These are phyloP conservation scores for Regulus satrapa DNA, from an alignment of 2,113 vertebrate genomes.

Conservation along the genomic window DNA sequence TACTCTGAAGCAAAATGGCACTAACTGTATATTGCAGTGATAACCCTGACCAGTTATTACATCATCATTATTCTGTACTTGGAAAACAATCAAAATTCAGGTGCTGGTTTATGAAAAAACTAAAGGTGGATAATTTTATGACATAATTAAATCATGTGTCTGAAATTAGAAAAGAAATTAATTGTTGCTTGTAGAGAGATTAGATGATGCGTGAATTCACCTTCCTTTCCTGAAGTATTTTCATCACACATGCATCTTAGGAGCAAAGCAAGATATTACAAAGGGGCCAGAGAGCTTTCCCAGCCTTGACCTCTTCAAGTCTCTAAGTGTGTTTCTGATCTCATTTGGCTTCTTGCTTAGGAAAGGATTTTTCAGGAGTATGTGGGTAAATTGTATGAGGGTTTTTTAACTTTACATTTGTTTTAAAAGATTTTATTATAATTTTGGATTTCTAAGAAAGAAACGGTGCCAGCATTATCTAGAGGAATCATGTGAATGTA, in stretches of 20 bases:
- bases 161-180: slow-evolving; percentile 44
- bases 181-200: not conserved
- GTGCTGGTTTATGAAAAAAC: not conserved
- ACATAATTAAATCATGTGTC: slow-evolving; percentile 15
- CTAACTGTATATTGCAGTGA: not conserved
- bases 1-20: not conserved
- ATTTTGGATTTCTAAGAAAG: not conserved
- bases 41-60: not conserved
- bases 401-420: not conserved
- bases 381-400: not conserved
- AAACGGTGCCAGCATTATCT: not conserved
- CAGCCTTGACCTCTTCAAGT: not conserved
- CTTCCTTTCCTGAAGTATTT: not conserved
- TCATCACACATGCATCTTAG: not conserved
- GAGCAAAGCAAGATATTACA: not conserved
- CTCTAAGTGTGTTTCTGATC: not conserved
- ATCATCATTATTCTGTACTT: not conserved
- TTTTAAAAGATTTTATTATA: not conserved
- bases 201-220: not conserved
- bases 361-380: not conserved
- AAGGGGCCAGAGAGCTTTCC: not conserved
- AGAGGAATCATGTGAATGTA: not conserved
- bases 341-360: not conserved
- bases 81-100: not conserved
- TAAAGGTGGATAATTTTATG: not conserved